phyloP scores from a whole-genome alignment of 1,140 invertebrate species.

The Helicorthomorpha holstii region DNA sequence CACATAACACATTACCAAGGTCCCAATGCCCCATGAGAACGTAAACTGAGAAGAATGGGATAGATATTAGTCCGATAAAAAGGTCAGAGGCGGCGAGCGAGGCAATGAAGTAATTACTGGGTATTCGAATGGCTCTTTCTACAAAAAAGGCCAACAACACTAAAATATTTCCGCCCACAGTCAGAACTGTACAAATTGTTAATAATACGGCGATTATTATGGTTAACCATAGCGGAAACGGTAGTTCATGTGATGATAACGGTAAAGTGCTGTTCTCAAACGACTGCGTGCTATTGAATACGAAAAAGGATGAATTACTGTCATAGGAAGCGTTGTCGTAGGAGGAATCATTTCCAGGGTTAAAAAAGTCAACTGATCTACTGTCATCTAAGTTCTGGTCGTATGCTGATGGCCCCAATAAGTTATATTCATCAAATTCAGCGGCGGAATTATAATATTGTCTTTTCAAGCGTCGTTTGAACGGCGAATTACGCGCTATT shows the following conservation, averaged over 20 bases:
- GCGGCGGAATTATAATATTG: too few species aligned
- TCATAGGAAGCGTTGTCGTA: too few species aligned
- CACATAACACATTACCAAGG: slow-evolving; percentile 85
- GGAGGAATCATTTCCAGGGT: too few species aligned
- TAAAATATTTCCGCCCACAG: slow-evolving; percentile 87
- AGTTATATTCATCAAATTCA: too few species aligned
- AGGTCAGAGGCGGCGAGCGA: slow-evolving; percentile 95
- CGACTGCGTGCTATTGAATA: too few species aligned
- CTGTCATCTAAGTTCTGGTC: too few species aligned
- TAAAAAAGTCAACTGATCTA: too few species aligned
- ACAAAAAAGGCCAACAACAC: slow-evolving; percentile 93
- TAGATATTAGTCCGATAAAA: slow-evolving; percentile 86
- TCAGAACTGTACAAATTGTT: slow-evolving; percentile 73
- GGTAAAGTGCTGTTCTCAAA: neutral
- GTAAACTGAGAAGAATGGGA: slow-evolving; percentile 94
- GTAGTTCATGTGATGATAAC: slow-evolving; percentile 34
- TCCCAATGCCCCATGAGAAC: slow-evolving; percentile 93
- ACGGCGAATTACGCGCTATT: too few species aligned
- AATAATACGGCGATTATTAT: slow-evolving; percentile 79
- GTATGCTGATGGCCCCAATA: too few species aligned
- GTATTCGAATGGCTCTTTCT: slow-evolving; percentile 90
- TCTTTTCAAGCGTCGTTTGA: too few species aligned
- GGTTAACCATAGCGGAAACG: slow-evolving; percentile 79
- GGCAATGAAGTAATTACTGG: slow-evolving; percentile 98
- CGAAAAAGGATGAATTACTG: too few species aligned